phyloP scores from a whole-genome alignment of 2,797 vertebrate genomes.

The Prionace glauca region DNA sequence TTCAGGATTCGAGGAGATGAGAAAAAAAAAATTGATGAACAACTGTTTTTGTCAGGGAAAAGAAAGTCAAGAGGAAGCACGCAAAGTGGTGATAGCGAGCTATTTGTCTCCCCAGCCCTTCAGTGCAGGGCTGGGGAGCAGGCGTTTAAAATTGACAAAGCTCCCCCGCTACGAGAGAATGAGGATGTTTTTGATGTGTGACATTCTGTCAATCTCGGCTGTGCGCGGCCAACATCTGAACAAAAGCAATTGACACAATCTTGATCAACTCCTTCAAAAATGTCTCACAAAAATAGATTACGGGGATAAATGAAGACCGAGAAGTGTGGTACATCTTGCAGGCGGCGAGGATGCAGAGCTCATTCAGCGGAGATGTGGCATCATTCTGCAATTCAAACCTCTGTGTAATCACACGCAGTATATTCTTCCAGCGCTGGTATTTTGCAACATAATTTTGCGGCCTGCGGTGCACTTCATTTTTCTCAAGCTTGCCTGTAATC shows the following conservation, averaged over 20 bases:
- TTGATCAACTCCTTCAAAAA: constrained; percentile 13
- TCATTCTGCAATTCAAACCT: not conserved
- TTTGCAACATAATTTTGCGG: too few relatives aligned
- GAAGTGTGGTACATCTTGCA: too few relatives aligned
- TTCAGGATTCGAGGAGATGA: not conserved
- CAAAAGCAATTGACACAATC: not conserved
- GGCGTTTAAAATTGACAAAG: too few relatives aligned
- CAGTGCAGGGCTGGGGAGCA: not conserved
- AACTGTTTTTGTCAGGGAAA: not conserved
- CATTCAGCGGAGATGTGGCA: not conserved
- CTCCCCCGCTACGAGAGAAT: not conserved
- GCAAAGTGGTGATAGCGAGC: not conserved
- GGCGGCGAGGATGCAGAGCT: not conserved
- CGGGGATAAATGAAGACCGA: not conserved
- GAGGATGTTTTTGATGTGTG: not conserved
- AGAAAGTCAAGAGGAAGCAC: not conserved
- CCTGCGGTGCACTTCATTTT: too few relatives aligned
- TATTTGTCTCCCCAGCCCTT: not conserved
- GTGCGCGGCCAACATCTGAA: not conserved
- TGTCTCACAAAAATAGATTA: not conserved
- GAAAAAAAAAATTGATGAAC: not conserved
- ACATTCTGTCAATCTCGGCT: not conserved
- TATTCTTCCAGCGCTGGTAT: too few relatives aligned
- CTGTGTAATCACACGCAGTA: not conserved
- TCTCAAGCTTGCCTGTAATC: too few relatives aligned